Evolutionary conservation across 2,797 vertebrate genomes (phyloP), one percentile per base, ranked within the genome.

Genomic region (Momotus momota): DNA sequence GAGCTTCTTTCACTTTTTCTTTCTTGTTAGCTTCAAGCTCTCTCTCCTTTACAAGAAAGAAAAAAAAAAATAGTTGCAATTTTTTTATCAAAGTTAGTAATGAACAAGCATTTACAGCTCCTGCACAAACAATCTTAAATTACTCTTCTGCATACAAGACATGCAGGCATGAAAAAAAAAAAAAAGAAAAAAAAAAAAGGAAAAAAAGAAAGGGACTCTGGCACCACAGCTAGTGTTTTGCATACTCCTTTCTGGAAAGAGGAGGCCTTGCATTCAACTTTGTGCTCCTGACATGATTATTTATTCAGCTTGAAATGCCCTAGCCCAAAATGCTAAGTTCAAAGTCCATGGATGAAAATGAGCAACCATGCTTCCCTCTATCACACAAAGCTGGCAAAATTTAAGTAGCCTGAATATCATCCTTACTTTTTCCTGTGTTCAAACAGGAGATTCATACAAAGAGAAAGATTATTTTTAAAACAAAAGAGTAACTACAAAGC

Each of bases 1-100:
- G 98, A 19, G 98, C 98, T 98, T 99, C 99, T 79, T 98, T 98
- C 69, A 99, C 96, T 83, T 99, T 99, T 96, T 99, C 99, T 97
- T 99, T 99, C 98, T 99, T 99, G 94, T 98, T 99, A 95, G 99
- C 98, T 97, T 99, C 98, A 66, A 99, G 98, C 93, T 99, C 99
- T 97, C 98, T 98, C 85, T 99, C 99, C 99, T 99, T 94, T 31
- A 55, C 5, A 26, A 89, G 88, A 16, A 84, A 74, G 52, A 58
- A 16, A 22, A 13, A n/a, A 48, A 26, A 51, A 83, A 91, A 21
- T 65, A 57, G 61, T 79, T 61, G 38, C 55, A 65, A 91, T 85
- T 58, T 35, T 85, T 92, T 95, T 33, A 72, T 43, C 22, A 43
- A 89, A 58, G 61, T 60, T 88, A 62, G 38, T 58, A 81, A 54